These are phyloP conservation scores for Timema cristinae DNA, from an alignment of 2,888 invertebrate species.

Conservation along the genomic window DNA sequence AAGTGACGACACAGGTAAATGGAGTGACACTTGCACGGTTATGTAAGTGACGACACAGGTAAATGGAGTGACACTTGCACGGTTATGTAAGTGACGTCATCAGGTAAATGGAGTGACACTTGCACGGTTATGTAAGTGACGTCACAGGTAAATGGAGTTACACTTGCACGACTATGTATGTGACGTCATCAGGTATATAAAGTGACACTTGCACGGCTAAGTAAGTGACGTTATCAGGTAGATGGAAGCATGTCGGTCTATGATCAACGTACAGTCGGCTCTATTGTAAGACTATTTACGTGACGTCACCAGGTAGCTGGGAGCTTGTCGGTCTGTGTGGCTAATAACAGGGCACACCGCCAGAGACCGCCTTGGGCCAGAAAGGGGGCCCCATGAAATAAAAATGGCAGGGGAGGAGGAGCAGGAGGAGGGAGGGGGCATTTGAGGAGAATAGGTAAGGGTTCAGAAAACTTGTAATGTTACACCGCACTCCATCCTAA, in stretches of 20 bases:
- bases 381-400: not conserved
- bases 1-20: too few species aligned
- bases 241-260: not conserved
- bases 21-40: too few species aligned
- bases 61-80: too few species aligned
- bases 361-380: not conserved
- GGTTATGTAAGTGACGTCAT: too few species aligned
- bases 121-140: too few species aligned
- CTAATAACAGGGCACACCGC: conserved; percentile 8
- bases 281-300: not conserved
- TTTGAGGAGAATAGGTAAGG: not conserved
- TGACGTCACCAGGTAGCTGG: conserved; percentile 14
- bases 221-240: conserved; percentile 5
- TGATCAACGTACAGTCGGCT: too few species aligned
- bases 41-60: too few species aligned
- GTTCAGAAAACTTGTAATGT: conserved; percentile 11
- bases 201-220: not conserved
- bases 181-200: not conserved
- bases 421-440: not conserved
- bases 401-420: not conserved
- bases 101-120: too few species aligned
- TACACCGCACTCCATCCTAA: conserved; percentile 11
- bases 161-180: too few species aligned
- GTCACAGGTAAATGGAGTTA: too few species aligned
- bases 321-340: conserved; percentile 2